Evolutionary conservation across 2,888 invertebrate genomes (phyloP), one percentile per base, ranked within the genome.

Genomic region (Agonum fuliginosum): DNA sequence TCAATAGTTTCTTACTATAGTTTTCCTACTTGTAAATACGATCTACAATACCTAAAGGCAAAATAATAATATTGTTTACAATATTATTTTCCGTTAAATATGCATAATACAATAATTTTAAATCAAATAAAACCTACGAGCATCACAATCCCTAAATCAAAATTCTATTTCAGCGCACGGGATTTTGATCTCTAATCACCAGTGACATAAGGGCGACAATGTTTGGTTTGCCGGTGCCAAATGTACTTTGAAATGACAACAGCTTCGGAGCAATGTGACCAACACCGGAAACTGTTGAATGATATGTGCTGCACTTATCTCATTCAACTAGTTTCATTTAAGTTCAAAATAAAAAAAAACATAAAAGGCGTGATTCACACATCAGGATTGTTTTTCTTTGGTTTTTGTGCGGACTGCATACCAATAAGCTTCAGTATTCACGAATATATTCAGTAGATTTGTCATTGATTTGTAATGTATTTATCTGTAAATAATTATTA

Each of bases 291-390:
- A 19, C 27, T 67, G 67, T 37, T 67, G 41, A 67, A 67, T 67
- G 67, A 67, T 67, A 67, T 67, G 41, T 67, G 19, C 67, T 67
- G 67, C 41, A 67, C 67, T 67, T 67, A 67, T 67, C 67, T 67
- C 41, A 67, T 67, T 67, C 41, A 67, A 67, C 67, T 67, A 41
- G 41, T 19, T 67, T 67, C 67, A 67, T 67, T 67, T 67, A 67
- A 41, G 67, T 67, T 67, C n/a, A 19, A 37, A 67, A 41, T 67
- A 67, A 67, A 67, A 67, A 67, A 67, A 67, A 67, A 67, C 34
- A 67, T 6, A 67, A 54, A 54, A 67, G 22, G 41, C 41, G 67
- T 67, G 67, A 67, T 67, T 67, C 67, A 41, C 27, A 30, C 58
- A 12, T n/a, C 3, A n/a, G n/a, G n/a, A n/a, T n/a, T n/a, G n/a